Evolutionary conservation across 2,888 invertebrate species (phyloP).

Genomic region (Sepiola atlantica): DNA sequence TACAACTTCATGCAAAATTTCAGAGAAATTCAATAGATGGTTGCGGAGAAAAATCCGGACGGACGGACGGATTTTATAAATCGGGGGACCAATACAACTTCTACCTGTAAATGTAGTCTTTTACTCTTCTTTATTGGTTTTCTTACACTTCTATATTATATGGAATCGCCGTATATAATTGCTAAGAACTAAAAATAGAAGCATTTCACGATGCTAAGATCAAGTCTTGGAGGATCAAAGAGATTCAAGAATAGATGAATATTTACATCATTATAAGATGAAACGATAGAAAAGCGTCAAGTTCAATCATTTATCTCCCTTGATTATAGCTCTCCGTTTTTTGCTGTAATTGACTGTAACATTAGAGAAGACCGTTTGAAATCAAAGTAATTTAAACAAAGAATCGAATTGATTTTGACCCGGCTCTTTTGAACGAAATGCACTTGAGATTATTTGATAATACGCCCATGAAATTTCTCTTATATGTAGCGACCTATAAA

Average conservation of each 20-base stretch:
- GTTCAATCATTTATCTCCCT: neutral
- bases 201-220: neutral
- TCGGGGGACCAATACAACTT: too few species aligned
- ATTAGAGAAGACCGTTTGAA: neutral
- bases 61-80: too few species aligned
- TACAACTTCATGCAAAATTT: too few species aligned
- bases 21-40: too few species aligned
- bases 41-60: too few species aligned
- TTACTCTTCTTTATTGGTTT: too few species aligned
- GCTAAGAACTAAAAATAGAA: neutral
- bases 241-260: neutral
- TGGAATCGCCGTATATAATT: neutral
- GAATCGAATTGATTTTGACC: neutral
- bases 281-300: neutral
- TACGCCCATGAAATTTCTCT: neutral
- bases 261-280: neutral
- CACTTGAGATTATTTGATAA: neutral
- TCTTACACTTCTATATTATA: too few species aligned
- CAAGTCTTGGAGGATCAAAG: neutral
- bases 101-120: too few species aligned
- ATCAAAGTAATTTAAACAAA: neutral
- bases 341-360: neutral
- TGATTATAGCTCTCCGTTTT: neutral
- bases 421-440: neutral
- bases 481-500: neutral